Evolutionary conservation across 2,113 vertebrate genomes (phyloP), one percentile per base, ranked within the genome.

Genomic region (Paracanthobrama guichenoti): DNA sequence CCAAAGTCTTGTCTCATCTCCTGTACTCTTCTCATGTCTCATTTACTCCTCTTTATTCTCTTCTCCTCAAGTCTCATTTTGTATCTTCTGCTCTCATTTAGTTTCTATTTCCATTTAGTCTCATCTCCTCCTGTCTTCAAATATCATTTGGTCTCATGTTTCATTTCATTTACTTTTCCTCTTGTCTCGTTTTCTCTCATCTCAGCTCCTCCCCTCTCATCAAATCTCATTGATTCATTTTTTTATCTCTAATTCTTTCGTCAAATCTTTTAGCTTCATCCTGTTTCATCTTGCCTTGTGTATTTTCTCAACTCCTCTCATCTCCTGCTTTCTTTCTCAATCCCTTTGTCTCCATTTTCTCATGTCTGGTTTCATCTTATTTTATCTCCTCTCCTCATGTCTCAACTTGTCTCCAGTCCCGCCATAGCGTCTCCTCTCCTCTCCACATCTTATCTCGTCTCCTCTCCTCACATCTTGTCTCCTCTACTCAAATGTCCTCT

Each of bases 381-480:
- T 16, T 82, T 4, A 4, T 72, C 48, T 35, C 7, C 12, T 26
- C 44, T 57, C 16, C n/a, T 42, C 4, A 28, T 26, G 2, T 44
- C 9, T 55, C 50, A 55, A 20, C 50, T 59, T 31, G 72, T 26
- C 20, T 9, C 24, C 57, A 24, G 20, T 64, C n/a, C 12, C 24
- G 4, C 12, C 46, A 20, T 55, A n/a, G 35, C 10, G 11, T 50
- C 24, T 76, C 26, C 4, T 31, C 16, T 76, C 48, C 4, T 76
- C 14, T 44, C 76, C 55, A 59, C 31, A 28, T 35, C 50, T 57
- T 31, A 42, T 28, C n/a, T 76, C 1, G 0, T 76, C 18, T 53
- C 14, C 6, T 57, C 28, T n/a, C 16, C 3, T 84, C 59, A 64
- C 62, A 66, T 59, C 60, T 82, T 44, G 53, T 81, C 64, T 75